phyloP scores from a whole-genome alignment of 2,888 invertebrate genomes.

The Andrena marginata region DNA sequence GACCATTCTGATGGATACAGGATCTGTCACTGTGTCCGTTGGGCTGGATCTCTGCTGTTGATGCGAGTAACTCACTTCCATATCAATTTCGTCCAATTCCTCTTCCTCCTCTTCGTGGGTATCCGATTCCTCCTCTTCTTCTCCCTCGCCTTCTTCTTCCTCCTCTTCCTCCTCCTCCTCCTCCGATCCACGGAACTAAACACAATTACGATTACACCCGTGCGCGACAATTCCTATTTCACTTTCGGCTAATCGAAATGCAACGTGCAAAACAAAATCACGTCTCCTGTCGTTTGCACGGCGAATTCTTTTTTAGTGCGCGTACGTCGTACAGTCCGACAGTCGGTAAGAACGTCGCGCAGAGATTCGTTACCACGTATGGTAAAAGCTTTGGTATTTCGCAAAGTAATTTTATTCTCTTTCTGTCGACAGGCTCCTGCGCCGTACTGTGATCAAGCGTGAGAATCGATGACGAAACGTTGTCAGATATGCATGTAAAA shows the following conservation, averaged over 20 bases:
- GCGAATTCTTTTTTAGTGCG: not conserved
- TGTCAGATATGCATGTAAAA: not conserved
- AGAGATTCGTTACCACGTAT: not conserved
- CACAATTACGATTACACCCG: not conserved
- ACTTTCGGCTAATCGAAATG: not conserved
- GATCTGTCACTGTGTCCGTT: slow-evolving; percentile 80
- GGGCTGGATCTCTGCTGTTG: slow-evolving; percentile 83
- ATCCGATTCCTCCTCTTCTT: slow-evolving; percentile 83
- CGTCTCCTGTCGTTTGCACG: not conserved
- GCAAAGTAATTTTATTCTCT: not conserved
- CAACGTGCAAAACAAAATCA: slow-evolving; percentile 4
- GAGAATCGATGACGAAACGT: not conserved
- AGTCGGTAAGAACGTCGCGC: slow-evolving; percentile 34
- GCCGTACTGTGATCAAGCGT: not conserved
- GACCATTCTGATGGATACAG: slow-evolving; percentile 83
- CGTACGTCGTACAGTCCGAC: not conserved
- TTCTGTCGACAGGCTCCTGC: fast-evolving
- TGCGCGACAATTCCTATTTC: not conserved
- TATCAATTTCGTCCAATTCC: slow-evolving; percentile 84
- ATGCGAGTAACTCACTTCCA: slow-evolving; percentile 84
- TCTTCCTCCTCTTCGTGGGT: slow-evolving; percentile 84
- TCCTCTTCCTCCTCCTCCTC: slow-evolving; percentile 80
- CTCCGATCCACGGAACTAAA: slow-evolving; percentile 67
- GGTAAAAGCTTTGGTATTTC: slow-evolving; percentile 13
- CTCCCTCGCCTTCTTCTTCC: slow-evolving; percentile 83